Evolutionary conservation across 2,888 invertebrate species (phyloP), one percentile per base, ranked within the genome.

Genomic region (Argyresthia albistria): DNA sequence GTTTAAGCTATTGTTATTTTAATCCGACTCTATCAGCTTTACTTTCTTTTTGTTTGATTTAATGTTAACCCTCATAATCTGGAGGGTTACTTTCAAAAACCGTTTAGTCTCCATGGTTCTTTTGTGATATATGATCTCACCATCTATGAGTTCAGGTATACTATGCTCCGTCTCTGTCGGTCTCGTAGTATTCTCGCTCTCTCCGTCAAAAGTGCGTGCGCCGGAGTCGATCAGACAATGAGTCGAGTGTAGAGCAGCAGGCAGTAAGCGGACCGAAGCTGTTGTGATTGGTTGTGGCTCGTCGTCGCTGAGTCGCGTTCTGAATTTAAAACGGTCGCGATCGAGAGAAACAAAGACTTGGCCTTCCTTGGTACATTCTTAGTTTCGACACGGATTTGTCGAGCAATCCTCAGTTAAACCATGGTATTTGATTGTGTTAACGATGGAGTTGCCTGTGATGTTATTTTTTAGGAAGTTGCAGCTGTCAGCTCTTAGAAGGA

Each of bases 241-340:
- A 72, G 70, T 72, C 66, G 67, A 70, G 51, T 46, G 15, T 36
- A 43, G 43, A 10, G 15, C 25, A 25, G 25, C 25, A 25, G 9
- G 69, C 73, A 87, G 87, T 87, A 73, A 79, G 82, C 83, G 81
- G 69, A 73, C 76, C 76, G 80, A 68, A 77, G 76, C 73, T 69
- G 73, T 67, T 73, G 81, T 73, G 82, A 79, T 76, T 76, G 77
- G 84, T 75, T 72, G 83, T 60, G 57, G 65, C 25, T 25, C 60
- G 64, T 57, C 59, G 54, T 56, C 59, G 54, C 66, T 67, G 64
- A 63, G 60, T 67, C 70, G 71, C 71, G 71, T 70, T 67, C 61
- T 61, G 67, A 75, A 76, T 80, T 73, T 65, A 72, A 74, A 80
- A 72, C 73, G 69, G 71, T 69, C 73, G 73, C 76, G 81, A 78